Percentiles rank a stretch among this genome's conserved stretches.
phyloP scores from a whole-genome alignment of 2,888 invertebrate species.

The Acanthopleura granulata region DNA sequence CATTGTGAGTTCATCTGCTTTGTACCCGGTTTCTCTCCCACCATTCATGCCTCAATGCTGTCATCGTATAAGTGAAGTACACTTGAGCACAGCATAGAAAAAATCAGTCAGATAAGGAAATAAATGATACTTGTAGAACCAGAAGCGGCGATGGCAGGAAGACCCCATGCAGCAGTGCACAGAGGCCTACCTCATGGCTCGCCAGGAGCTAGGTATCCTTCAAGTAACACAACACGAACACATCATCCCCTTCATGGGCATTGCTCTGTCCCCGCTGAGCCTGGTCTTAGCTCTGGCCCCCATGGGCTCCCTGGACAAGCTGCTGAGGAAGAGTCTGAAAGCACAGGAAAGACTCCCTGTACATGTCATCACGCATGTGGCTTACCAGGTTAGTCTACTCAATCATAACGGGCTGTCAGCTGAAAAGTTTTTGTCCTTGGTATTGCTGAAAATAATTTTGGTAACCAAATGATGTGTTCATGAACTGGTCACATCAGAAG shows the following conservation, averaged over 20 bases:
- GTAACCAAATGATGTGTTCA: too few species aligned
- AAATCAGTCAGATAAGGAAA: too few species aligned
- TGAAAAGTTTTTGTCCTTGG: too few species aligned
- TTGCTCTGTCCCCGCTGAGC: conserved; percentile 89
- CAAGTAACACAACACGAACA: conserved; percentile 89
- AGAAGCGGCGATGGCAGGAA: conserved; percentile 70
- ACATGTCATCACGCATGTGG: conserved; percentile 85
- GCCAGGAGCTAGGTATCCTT: conserved; percentile 93
- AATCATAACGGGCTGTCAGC: not conserved
- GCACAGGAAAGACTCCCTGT: conserved; percentile 86
- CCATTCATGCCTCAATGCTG: too few species aligned
- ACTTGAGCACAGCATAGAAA: too few species aligned
- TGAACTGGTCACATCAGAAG: too few species aligned
- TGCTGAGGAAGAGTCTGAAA: conserved; percentile 86
- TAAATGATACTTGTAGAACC: not conserved
- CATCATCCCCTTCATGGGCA: conserved; percentile 92
- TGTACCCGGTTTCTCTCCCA: too few species aligned
- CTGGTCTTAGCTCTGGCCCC: conserved; percentile 92
- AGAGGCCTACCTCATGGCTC: conserved; percentile 93
- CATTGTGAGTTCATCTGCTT: too few species aligned
- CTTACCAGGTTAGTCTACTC: conserved; percentile 78
- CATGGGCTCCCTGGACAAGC: conserved; percentile 87
- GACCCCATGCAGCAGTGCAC: conserved; percentile 70
- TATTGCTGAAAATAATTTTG: too few species aligned
- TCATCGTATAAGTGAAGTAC: too few species aligned